Evolutionary conservation across 2,797 vertebrate genomes (phyloP).

Genomic region (Acanthiza pusilla): DNA sequence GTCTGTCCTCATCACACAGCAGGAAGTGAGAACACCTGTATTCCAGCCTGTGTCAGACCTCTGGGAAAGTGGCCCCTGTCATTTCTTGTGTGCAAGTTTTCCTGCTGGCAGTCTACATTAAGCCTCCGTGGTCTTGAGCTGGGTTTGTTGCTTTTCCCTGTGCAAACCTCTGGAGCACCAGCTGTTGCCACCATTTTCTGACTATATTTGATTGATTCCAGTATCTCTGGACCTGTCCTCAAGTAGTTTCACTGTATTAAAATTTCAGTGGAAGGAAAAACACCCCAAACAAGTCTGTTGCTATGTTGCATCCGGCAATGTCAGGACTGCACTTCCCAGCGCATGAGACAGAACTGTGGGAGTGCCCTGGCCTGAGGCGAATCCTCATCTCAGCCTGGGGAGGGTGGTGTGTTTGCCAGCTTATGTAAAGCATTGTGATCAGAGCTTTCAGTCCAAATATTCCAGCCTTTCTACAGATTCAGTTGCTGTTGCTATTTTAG

Average conservation of each 20-base stretch:
- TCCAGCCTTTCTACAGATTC: slow-evolving; percentile 16
- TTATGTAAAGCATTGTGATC: slow-evolving; percentile 21
- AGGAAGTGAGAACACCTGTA: not conserved
- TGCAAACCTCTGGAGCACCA: not conserved
- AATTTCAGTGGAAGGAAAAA: not conserved
- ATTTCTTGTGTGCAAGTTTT: not conserved
- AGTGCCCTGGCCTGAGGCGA: not conserved
- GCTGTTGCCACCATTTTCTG: not conserved
- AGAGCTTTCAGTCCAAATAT: not conserved
- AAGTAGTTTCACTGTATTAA: not conserved
- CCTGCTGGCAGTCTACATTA: not conserved
- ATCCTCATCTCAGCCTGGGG: not conserved
- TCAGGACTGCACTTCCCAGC: not conserved
- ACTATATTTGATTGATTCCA: not conserved
- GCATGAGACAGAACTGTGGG: not conserved
- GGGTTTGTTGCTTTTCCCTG: not conserved
- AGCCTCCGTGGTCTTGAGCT: not conserved
- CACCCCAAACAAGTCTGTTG: not conserved
- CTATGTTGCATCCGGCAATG: not conserved
- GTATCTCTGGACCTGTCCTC: not conserved
- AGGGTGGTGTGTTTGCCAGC: not conserved
- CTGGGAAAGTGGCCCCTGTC: not conserved
- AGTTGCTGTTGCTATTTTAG: slow-evolving; percentile 60
- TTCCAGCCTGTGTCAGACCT: not conserved
- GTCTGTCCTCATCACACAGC: not conserved